These are phyloP conservation scores for Xerus rutilus DNA, from an alignment of 2,797 vertebrate species.

Conservation along the genomic window DNA sequence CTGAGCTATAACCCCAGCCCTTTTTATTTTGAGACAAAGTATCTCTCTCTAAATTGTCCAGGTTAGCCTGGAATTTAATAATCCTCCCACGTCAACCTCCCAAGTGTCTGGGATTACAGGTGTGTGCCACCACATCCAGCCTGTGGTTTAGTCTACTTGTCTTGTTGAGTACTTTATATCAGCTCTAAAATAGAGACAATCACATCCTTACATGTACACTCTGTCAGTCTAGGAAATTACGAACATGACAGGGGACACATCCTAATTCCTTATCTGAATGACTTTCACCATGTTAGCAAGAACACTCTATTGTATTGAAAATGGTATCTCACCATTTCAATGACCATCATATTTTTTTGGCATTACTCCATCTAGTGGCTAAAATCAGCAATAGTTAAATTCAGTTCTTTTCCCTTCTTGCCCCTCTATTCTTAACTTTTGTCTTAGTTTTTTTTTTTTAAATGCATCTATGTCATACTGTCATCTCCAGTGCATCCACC, in stretches of 20 bases:
- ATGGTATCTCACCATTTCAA: not conserved
- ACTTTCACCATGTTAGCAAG: not conserved
- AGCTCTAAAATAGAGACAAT: not conserved
- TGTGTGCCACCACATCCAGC: too few species aligned
- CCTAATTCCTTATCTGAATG: not conserved
- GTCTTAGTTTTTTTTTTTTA: not conserved
- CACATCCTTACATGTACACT: not conserved
- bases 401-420: not conserved
- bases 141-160: not conserved
- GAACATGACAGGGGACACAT: not conserved
- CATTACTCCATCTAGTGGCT: slow-evolving; percentile 86
- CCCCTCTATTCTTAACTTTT: not conserved
- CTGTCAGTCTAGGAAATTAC: not conserved
- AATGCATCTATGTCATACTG: not conserved
- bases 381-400: slow-evolving; percentile 62
- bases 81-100: too few species aligned
- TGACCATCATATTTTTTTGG: slow-evolving; percentile 70
- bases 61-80: too few species aligned
- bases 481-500: not conserved
- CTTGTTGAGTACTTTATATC: not conserved
- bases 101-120: too few species aligned
- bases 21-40: too few species aligned
- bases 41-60: too few species aligned
- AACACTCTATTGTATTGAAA: not conserved
- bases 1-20: too few species aligned